A percentile compares a stretch with the other conserved stretches of the same genome.
Conservation (phyloP, 2,113 vertebrate species). For the Cyphomyrus discorhynchus region DNA sequence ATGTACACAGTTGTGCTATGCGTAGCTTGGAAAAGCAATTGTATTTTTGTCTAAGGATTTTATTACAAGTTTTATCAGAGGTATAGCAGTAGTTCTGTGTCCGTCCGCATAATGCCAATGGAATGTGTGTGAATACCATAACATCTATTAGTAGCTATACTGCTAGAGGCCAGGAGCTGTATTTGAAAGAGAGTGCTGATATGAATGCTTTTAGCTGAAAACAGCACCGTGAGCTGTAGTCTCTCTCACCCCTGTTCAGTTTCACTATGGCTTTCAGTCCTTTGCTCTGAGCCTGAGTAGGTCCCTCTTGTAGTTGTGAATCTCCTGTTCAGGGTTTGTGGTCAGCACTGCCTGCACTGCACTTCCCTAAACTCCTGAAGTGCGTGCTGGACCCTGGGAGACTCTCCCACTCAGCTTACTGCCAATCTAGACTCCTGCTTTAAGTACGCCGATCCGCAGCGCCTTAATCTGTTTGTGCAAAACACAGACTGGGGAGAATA, state of each 20-base stretch:
- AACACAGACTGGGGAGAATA: neutral
- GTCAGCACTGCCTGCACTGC: neutral
- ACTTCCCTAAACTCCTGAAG: neutral
- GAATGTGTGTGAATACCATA: neutral
- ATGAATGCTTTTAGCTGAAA: neutral
- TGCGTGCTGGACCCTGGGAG: neutral
- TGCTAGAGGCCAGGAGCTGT: neutral
- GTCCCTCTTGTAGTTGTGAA: neutral
- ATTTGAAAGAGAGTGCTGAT: neutral
- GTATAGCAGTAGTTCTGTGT: neutral
- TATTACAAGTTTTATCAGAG: neutral
- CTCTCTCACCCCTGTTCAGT: neutral
- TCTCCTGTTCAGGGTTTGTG: neutral
- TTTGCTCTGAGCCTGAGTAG: neutral
- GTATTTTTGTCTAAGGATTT: slow-evolving; percentile 8
- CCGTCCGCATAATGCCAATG: neutral
- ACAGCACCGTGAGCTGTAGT: neutral
- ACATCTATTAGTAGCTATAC: neutral
- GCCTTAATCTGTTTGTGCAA: neutral
- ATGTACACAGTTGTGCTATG: slow-evolving; percentile 19
- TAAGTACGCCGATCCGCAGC: neutral
- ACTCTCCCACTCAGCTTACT: neutral
- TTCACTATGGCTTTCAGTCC: neutral
- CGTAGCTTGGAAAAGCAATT: slow-evolving; percentile 26
- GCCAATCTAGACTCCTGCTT: neutral